Conservation (phyloP, 2,797 vertebrate genomes). For the Pantherophis alleghaniensis region DNA sequence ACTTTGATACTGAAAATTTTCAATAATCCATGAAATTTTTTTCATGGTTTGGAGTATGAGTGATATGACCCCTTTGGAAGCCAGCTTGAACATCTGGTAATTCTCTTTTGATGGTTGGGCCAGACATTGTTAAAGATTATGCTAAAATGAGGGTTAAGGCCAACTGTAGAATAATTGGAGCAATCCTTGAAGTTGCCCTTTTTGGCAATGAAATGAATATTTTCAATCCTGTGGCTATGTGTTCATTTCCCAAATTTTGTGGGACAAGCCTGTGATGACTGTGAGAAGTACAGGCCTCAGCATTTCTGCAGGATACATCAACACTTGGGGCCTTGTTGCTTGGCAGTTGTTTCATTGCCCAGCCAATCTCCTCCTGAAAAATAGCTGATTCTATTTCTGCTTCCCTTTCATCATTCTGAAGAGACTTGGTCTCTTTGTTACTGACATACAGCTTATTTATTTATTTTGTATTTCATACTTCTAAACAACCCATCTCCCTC, state of each 20-base stretch:
- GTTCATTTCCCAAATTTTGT: background rate
- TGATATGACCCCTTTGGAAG: background rate
- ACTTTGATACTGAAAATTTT: background rate
- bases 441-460: background rate
- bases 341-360: background rate
- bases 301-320: background rate
- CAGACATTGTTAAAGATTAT: background rate
- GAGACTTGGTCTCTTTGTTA: background rate
- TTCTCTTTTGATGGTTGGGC: background rate
- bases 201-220: background rate
- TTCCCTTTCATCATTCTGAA: background rate
- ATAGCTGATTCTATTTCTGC: background rate
- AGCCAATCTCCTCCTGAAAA: background rate
- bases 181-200: background rate
- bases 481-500: background rate
- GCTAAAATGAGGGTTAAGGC: background rate
- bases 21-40: background rate
- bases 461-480: background rate
- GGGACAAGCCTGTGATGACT: background rate
- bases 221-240: background rate
- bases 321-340: background rate
- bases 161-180: background rate
- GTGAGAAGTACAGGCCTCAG: background rate
- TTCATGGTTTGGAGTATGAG: background rate
- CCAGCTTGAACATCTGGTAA: background rate